phyloP scores from a whole-genome alignment of 2,113 vertebrate genomes.

The Ciconia boyciana region DNA sequence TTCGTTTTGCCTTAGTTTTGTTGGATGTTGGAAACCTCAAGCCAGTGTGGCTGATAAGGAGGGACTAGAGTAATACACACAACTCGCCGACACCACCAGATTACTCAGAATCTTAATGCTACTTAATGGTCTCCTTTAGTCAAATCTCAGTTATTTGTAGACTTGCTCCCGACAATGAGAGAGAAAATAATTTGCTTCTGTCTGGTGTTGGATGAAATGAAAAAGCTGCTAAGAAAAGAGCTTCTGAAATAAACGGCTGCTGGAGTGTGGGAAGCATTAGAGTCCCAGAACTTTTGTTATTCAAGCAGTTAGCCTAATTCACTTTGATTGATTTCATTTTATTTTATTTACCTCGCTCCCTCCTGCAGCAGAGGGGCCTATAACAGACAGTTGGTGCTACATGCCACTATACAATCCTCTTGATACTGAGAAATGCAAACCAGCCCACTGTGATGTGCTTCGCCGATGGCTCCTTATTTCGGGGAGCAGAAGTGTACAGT shows the following conservation, averaged over 20 bases:
- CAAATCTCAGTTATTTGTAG: background rate
- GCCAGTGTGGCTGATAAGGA: background rate
- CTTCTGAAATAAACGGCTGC: background rate
- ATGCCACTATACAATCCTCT: background rate
- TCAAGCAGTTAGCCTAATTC: background rate
- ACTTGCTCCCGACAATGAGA: background rate
- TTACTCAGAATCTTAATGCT: background rate
- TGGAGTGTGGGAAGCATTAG: background rate
- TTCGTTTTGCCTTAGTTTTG: background rate
- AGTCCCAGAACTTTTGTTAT: background rate
- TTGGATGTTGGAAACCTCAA: background rate
- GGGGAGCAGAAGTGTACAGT: too few species aligned
- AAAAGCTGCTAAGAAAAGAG: background rate
- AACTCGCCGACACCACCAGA: background rate
- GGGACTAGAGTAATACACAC: fast-evolving
- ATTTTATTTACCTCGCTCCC: background rate
- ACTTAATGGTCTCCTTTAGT: background rate
- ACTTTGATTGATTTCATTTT: background rate
- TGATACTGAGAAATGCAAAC: background rate
- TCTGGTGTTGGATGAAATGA: background rate
- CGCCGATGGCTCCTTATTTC: background rate
- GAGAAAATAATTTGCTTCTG: background rate
- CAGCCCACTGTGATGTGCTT: background rate
- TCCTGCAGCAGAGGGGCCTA: background rate
- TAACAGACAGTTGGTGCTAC: background rate